phyloP scores from a whole-genome alignment of 2,113 vertebrate genomes.

The Eidolon helvum region DNA sequence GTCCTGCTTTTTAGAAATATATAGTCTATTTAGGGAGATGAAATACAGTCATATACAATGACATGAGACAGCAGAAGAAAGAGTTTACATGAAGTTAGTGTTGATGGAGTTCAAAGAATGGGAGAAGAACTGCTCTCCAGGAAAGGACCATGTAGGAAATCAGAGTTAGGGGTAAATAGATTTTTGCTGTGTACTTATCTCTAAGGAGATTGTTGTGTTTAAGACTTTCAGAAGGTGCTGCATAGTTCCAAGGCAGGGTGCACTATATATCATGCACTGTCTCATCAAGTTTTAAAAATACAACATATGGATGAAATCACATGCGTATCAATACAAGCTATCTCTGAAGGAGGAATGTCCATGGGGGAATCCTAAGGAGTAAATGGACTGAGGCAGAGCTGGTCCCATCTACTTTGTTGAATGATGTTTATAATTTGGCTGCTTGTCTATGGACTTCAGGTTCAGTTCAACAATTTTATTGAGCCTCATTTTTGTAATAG shows the following conservation, averaged over 20 bases:
- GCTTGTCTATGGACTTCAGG: background rate
- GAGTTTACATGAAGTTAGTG: background rate
- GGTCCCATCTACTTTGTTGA: background rate
- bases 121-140: background rate
- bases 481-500: background rate
- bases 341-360: background rate
- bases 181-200: background rate
- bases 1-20: background rate
- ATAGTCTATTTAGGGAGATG: background rate
- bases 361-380: background rate
- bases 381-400: background rate
- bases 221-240: background rate
- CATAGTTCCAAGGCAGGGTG: background rate
- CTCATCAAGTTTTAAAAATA: constrained; percentile 18
- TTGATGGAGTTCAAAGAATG: background rate
- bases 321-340: background rate
- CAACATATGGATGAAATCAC: background rate
- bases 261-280: background rate
- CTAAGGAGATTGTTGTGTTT: background rate
- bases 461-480: background rate
- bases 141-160: background rate
- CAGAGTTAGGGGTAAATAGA: background rate
- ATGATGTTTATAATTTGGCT: background rate
- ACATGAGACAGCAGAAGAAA: background rate
- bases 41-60: background rate